Conservation (phyloP, 1,140 invertebrate genomes). For the Scaptodrosophila lebanonensis region DNA sequence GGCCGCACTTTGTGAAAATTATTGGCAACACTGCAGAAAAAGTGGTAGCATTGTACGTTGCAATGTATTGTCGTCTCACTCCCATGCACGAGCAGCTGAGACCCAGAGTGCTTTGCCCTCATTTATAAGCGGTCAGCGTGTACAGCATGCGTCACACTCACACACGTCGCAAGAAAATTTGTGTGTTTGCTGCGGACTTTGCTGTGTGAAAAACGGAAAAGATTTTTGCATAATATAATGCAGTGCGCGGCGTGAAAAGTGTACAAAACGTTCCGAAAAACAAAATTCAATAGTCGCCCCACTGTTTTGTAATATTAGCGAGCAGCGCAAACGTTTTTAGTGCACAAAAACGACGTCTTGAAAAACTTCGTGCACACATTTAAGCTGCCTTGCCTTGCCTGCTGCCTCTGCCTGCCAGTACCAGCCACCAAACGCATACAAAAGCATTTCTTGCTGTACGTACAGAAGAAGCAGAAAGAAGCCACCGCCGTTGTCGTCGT, state of each 20-base stretch:
- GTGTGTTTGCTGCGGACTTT: slow-evolving; percentile 56
- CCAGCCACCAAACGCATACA: slow-evolving; percentile 53
- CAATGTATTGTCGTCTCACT: slow-evolving; percentile 32
- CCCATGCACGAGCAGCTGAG: slow-evolving; percentile 23
- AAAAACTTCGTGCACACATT: slow-evolving; percentile 67
- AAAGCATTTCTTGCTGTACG: slow-evolving; percentile 64
- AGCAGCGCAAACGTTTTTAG: slow-evolving; percentile 62
- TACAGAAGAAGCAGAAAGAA: slow-evolving; percentile 5
- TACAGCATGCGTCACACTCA: slow-evolving; percentile 60
- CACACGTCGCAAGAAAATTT: slow-evolving; percentile 53
- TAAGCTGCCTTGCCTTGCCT: slow-evolving; percentile 65
- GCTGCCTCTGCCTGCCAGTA: too few species aligned
- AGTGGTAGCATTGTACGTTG: slow-evolving; percentile 20
- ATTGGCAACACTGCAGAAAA: slow-evolving; percentile 9
- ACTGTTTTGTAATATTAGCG: slow-evolving; percentile 53
- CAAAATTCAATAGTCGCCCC: slow-evolving; percentile 63
- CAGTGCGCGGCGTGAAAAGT: slow-evolving; percentile 71
- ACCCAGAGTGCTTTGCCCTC: slow-evolving; percentile 63
- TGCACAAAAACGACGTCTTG: slow-evolving; percentile 67
- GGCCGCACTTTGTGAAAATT: not conserved
- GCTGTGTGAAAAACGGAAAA: slow-evolving; percentile 61
- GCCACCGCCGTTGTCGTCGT: slow-evolving; percentile 25
- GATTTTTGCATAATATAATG: slow-evolving; percentile 77
- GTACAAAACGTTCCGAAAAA: slow-evolving; percentile 69
- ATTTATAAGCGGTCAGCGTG: slow-evolving; percentile 56